Evolutionary conservation across 2,797 vertebrate genomes (phyloP), one percentile per base, ranked within the genome.

Genomic region (Dermochelys coriacea): DNA sequence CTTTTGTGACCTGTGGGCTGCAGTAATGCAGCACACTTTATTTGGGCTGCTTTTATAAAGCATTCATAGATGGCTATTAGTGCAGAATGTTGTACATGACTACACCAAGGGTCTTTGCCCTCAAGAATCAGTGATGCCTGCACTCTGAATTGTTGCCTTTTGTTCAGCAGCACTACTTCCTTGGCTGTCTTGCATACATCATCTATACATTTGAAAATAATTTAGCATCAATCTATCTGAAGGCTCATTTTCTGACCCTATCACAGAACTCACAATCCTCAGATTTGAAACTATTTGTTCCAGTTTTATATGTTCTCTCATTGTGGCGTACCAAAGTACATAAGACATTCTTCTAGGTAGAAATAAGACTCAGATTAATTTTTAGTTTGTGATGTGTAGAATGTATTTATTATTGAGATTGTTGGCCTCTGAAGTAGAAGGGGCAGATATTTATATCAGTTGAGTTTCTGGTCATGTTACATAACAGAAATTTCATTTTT

Each of bases 11-110:
- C 47, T 90, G 3, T 84, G 3, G 84, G 74, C 86, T 91, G 84
- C 57, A 88, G 93, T 95, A 95, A 91, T 88, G 82, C 87, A 55
- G 59, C 84, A 3, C 87, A 41, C 88, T 92, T 95, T 90, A 77
- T 94, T 87, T 87, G 54, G 34, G 54, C 87, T 93, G 64, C 51
- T 25, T 88, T 94, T 92, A 82, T 92, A n/a, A 79, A 6, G 84
- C 87, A 8, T 92, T 96, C 87, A 49, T 91, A 8, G 12, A 6
- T 88, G 91, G 15, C 80, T 45, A 5, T 75, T 78, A 75, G 5
- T 80, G 45, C 89, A 49, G 80, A 11, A 47, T 82, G 74, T 55
- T 19, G 41, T 52, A 1, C n/a, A 2, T 87, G 64, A 78, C 74
- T 91, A 0, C 74, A 11, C 54, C 21, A 78, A 23, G 71, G 50